Evolutionary conservation across 2,797 vertebrate species (phyloP).

Genomic region (Botia almorhae): DNA sequence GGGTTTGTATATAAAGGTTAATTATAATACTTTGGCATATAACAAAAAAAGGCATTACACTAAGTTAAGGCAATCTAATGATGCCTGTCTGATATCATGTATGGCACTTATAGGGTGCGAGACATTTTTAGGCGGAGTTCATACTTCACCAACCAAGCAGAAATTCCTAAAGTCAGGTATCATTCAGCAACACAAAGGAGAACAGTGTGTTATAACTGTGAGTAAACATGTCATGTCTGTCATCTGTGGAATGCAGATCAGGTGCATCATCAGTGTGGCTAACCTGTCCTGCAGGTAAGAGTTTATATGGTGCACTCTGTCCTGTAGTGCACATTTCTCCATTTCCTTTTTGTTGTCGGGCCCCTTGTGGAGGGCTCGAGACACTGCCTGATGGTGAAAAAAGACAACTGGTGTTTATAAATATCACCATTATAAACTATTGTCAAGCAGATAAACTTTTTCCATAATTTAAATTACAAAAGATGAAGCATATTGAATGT

Average conservation of each 20-base stretch:
- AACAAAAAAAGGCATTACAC: neutral
- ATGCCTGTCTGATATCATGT: neutral
- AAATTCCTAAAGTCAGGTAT: neutral
- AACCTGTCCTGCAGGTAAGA: constrained; percentile 73
- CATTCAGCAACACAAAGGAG: neutral
- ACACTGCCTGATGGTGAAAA: constrained; percentile 65
- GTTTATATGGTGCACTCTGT: constrained; percentile 67
- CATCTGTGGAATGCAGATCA: neutral
- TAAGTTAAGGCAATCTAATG: neutral
- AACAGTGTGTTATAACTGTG: neutral
- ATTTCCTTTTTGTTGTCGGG: constrained; percentile 10
- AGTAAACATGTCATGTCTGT: neutral
- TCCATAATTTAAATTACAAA: neutral
- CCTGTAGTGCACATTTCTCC: constrained; percentile 30
- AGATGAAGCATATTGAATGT: neutral
- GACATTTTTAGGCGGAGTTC: neutral
- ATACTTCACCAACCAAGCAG: neutral
- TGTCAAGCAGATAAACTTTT: neutral
- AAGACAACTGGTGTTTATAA: neutral
- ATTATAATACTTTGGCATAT: neutral
- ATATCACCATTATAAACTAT: no score
- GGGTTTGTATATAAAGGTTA: neutral
- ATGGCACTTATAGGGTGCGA: neutral
- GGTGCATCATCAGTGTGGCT: constrained; percentile 15
- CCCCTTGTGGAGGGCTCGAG: constrained; percentile 56